Conservation (phyloP, 2,888 invertebrate species). For the Rhingia campestris region DNA sequence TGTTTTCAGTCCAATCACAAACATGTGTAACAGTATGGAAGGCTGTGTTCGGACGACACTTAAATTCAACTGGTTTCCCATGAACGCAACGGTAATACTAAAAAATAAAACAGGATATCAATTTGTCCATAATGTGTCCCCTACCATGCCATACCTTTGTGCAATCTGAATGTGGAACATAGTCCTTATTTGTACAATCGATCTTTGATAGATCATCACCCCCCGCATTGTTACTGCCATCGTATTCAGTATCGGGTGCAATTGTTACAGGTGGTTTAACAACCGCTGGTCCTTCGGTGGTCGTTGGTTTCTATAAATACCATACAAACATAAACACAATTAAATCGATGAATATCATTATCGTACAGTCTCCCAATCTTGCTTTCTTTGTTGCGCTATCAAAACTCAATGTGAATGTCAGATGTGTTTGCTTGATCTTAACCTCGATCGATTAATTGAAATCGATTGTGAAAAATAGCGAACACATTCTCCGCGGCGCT, state of each 20-base stretch:
- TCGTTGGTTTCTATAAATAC: constrained; percentile 77
- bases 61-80: constrained; percentile 88
- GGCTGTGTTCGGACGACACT: constrained; percentile 89
- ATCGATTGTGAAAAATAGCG: constrained; percentile 31
- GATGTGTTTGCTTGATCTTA: constrained; percentile 52
- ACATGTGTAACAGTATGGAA: constrained; percentile 88
- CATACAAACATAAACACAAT: constrained; percentile 11
- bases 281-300: constrained; percentile 55
- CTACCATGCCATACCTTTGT: constrained; percentile 83
- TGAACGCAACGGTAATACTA: constrained; percentile 94
- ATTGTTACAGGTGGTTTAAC: constrained; percentile 82
- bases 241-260: constrained; percentile 75
- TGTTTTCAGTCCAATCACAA: constrained; percentile 92
- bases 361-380: neutral
- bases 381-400: constrained; percentile 6
- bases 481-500: constrained; percentile 44
- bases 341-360: neutral
- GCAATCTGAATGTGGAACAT: constrained; percentile 85
- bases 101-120: constrained; percentile 75
- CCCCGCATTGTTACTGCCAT: neutral
- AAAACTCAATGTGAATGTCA: constrained; percentile 53
- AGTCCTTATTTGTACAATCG: constrained; percentile 84
- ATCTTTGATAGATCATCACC: constrained; percentile 75
- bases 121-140: neutral
- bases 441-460: constrained; percentile 43